Percentiles rank a stretch among this genome's conserved stretches.
These are phyloP conservation scores for Danionella dracula DNA, from an alignment of 2,797 vertebrate species.

Conservation along the genomic window DNA sequence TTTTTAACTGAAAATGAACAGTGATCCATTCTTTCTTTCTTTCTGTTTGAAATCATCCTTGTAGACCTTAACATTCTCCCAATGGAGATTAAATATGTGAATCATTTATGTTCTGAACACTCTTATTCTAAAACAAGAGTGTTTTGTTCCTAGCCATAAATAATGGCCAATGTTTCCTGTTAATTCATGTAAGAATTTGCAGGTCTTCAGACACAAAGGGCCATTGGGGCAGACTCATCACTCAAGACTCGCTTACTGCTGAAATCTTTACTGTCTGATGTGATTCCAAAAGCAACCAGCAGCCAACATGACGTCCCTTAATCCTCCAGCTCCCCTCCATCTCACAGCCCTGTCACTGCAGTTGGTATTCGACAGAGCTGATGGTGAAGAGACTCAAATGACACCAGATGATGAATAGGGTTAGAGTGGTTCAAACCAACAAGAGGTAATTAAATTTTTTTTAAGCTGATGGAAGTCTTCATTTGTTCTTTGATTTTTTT, in stretches of 20 bases:
- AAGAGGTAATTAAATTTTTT: slow-evolving; percentile 20
- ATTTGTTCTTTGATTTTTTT: too few relatives aligned
- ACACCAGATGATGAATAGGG: slow-evolving; percentile 5
- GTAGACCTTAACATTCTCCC: slow-evolving; percentile 4
- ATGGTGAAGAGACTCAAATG: slow-evolving; percentile 41
- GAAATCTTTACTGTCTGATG: slow-evolving; percentile 20
- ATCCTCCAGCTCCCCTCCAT: slow-evolving; percentile 18
- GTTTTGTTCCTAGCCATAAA: not conserved
- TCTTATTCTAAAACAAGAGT: not conserved
- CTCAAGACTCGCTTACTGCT: not conserved
- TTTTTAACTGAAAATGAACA: too few relatives aligned
- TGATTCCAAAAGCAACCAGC: slow-evolving; percentile 32
- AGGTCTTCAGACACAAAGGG: slow-evolving; percentile 17
- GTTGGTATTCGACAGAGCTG: slow-evolving; percentile 37
- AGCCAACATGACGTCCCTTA: slow-evolving; percentile 8
- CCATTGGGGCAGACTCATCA: slow-evolving; percentile 10
- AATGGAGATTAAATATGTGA: slow-evolving; percentile 11
- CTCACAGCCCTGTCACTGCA: not conserved
- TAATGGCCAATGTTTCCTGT: slow-evolving; percentile 17
- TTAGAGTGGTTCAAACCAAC: too few relatives aligned
- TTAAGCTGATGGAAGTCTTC: too few relatives aligned
- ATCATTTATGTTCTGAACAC: not conserved
- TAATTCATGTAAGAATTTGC: not conserved
- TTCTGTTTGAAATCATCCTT: slow-evolving; percentile 9
- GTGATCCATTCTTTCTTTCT: not conserved